phyloP scores from a whole-genome alignment of 2,888 invertebrate genomes.

The Drosophila multiciliata region DNA sequence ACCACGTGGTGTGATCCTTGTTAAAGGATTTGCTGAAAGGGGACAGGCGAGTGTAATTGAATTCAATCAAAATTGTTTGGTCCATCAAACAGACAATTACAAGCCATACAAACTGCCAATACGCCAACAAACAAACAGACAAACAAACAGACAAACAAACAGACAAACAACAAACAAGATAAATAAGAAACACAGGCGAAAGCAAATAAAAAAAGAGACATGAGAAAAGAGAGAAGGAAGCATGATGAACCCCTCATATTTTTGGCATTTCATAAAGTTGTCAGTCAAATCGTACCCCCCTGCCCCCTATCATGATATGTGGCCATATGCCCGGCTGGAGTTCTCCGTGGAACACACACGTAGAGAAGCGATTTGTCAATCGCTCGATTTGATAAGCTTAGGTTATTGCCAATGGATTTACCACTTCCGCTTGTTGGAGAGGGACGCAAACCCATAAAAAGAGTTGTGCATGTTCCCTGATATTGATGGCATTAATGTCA shows the following conservation, averaged over 20 bases:
- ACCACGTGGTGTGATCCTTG: slow-evolving; percentile 8
- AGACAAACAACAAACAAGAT: slow-evolving; percentile 9
- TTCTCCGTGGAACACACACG: slow-evolving; percentile 59
- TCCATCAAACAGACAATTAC: slow-evolving; percentile 84
- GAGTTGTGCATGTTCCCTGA: slow-evolving; percentile 17
- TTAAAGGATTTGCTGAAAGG: slow-evolving; percentile 44
- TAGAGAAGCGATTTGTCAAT: slow-evolving; percentile 77
- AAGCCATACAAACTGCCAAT: slow-evolving; percentile 74
- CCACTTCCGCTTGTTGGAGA: background rate
- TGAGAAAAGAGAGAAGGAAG: background rate
- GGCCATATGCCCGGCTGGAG: slow-evolving; percentile 24
- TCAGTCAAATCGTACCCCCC: slow-evolving; percentile 42
- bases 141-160: slow-evolving; percentile 5
- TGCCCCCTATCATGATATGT: background rate
- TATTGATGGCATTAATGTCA: slow-evolving; percentile 1
- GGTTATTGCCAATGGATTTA: slow-evolving; percentile 46
- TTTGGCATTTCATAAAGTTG: slow-evolving; percentile 56
- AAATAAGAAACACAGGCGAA: slow-evolving; percentile 3
- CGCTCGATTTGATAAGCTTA: slow-evolving; percentile 71
- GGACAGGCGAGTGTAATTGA: slow-evolving; percentile 67
- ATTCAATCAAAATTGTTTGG: slow-evolving; percentile 84
- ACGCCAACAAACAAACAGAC: slow-evolving; percentile 20
- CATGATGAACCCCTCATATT: slow-evolving; percentile 31
- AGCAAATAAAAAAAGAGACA: background rate
- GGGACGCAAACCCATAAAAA: slow-evolving; percentile 13